Percentiles rank a stretch among this genome's conserved stretches.
phyloP scores from a whole-genome alignment of 2,797 vertebrate genomes.

The Meda fulgida region DNA sequence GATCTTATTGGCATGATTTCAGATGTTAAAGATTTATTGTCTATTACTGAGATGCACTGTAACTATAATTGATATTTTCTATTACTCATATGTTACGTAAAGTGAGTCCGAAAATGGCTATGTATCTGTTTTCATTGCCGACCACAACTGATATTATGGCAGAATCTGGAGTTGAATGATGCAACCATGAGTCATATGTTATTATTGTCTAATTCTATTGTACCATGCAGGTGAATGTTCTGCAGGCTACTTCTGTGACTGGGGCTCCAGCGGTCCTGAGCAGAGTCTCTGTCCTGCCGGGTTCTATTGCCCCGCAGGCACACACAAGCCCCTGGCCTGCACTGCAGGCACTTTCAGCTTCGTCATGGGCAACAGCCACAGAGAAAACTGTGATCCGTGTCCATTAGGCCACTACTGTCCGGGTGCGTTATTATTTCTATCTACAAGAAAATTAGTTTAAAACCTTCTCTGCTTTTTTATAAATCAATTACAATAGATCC shows the following conservation, averaged over 20 bases:
- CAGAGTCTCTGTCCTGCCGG: conserved; percentile 79
- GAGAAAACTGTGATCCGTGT: conserved; percentile 82
- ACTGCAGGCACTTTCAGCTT: conserved; percentile 81
- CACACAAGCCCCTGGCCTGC: conserved; percentile 76
- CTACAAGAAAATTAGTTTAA: neutral
- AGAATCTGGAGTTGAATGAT: conserved; percentile 10
- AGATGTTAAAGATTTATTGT: conserved; percentile 21
- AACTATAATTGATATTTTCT: neutral
- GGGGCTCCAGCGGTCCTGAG: conserved; percentile 79
- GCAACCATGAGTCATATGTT: neutral
- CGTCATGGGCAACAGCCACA: conserved; percentile 71
- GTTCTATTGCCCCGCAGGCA: conserved; percentile 82
- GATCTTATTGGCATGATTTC: conserved; percentile 8
- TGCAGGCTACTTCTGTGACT: conserved; percentile 82
- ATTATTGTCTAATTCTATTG: conserved; percentile 8
- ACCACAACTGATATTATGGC: neutral
- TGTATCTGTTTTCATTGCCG: neutral
- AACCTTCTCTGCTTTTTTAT: neutral
- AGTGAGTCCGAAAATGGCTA: neutral
- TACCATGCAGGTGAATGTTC: conserved; percentile 76
- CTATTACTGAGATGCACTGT: neutral
- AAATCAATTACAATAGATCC: neutral
- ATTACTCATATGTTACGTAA: conserved; percentile 6
- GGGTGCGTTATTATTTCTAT: conserved; percentile 64
- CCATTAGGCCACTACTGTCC: conserved; percentile 83